Evolutionary conservation across 2,797 vertebrate species (phyloP), one percentile per base, ranked within the genome.

Genomic region (Coccyzus lansbergi): DNA sequence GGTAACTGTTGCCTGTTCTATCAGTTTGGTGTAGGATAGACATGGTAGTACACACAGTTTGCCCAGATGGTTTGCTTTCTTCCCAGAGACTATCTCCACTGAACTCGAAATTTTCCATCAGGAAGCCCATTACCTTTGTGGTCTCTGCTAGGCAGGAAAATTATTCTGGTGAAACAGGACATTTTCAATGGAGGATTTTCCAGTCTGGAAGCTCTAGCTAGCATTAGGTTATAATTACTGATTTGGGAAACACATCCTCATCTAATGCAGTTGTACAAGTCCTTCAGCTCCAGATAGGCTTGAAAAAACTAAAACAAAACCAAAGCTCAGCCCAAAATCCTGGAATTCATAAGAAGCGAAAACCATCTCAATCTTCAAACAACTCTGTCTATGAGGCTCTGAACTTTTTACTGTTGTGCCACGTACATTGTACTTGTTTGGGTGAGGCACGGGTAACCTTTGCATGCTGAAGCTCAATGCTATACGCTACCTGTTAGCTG

Each of bases 391-490:
- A 6, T 2, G 14, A 78, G 20, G 20, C 62, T 74, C 38, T 1
- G 3, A 67, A 49, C 2, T 36, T 55, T 0, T 0, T 38, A 34
- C 21, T 62, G 40, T 65, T 0, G 0, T 25, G 33, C 13, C 46
- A 6, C 0, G 0, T 14, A 20, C 0, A 2, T 42, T n/a, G 33
- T 44, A 40, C 36, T 34, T 6, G 2, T 10, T 36, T 25, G 40
- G 28, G 25, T 34, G 26, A 69, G 14, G 15, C 19, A 26, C 59
- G 56, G 31, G 13, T 8, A 31, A 18, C 13, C 2, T 0, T 2
- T 20, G 49, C 0, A 0, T 9, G 12, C 3, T 29, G 53, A 70
- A 14, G 59, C 51, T 87, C 0, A 33, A 25, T 0, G 1, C 44
- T 48, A 33, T 49, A 4, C 2, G 1, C 24, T 29, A 34, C 53